Evolutionary conservation across 2,888 invertebrate species (phyloP), one percentile per base, ranked within the genome.

Genomic region (Colostygia pectinataria): DNA sequence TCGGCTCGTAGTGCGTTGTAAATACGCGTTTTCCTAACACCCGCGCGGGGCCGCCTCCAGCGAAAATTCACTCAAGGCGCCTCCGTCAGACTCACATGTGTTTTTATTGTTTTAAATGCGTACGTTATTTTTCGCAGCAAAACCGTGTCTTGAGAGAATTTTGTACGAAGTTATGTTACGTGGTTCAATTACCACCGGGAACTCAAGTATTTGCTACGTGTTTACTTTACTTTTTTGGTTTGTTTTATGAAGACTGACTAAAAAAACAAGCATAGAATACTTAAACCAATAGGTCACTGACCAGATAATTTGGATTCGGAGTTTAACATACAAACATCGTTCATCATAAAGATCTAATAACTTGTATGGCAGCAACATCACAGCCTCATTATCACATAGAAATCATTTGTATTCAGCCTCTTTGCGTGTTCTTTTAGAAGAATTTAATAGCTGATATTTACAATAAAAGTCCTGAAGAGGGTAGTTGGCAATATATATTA

Each of bases 81-180:
- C 76, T 74, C 74, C 75, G 70, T 68, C 75, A 74, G 74, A 68
- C 73, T 68, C 71, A 74, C 74, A 80, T 78, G 75, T 78, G 73
- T 80, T 82, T 83, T 84, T 85, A 86, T 85, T 83, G 77, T 84
- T 83, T 83, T 80, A 83, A 84, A 83, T 80, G 82, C 79, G 77
- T 78, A 77, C 79, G 77, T 74, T 83, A 80, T 83, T 84, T 83
- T 78, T 77, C 74, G 73, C 69, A 71, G 68, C 69, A 69, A 63
- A 74, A 70, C 67, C 69, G 52, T 65, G 66, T 64, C 66, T 74
- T 68, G 63, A 59, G 66, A 68, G 67, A 73, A 74, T 73, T 78
- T 68, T 62, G 65, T 71, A 74, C 73, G 71, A 77, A 77, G 74
- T 78, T 77, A 77, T 71, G 67, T 66, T 65, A 77, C 75, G 77